Evolutionary conservation across 1,140 invertebrate genomes (phyloP), one percentile per base, ranked within the genome.

Genomic region (Drosophila parabipectinata): DNA sequence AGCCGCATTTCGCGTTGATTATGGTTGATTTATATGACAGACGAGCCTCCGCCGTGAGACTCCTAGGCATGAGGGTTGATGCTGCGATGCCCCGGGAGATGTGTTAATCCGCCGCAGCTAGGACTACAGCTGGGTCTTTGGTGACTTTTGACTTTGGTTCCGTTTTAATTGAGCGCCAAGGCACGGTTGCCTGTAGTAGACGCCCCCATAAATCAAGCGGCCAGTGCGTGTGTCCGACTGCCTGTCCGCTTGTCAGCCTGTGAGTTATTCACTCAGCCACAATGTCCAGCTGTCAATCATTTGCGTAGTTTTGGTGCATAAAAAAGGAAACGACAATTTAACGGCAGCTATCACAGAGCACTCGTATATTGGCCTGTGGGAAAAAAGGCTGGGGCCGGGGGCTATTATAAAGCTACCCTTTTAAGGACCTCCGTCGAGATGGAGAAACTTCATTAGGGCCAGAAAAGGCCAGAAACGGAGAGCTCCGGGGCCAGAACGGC

Each of bases 1-100:
- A 39, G 62, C 55, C 61, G 72, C 61, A 76, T 59, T 79, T 71
- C 64, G 78, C 82, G 78, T 85, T 85, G 82, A 85, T 85, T 85
- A 82, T 87, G 79, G 71, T 85, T 85, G 82, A 85, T 85, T 85
- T 85, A 85, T 85, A 64, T 72, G 82, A 87, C 82, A 81, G 41
- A n/a, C 37, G 47, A 37, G 58, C 54, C 50, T 50, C 34, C 52
- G 47, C 30, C 52, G 30, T 48, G 54, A 45, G 62, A 34, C 53
- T 37, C 53, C 15, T 47, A 1, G 21, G 61, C 55, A 79, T 71
- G 72, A 58, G 77, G 77, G 77, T 63, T 62, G 77, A 12, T 50
- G 64, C 41, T 18, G 62, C 53, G 32, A 32, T 68, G 73, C 54
- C 60, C 52, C 53, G 53, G 32, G 48, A 69, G 75, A 79, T 61